Conservation (phyloP, 2,113 vertebrate species). For the Drymodes brunneopygia region DNA sequence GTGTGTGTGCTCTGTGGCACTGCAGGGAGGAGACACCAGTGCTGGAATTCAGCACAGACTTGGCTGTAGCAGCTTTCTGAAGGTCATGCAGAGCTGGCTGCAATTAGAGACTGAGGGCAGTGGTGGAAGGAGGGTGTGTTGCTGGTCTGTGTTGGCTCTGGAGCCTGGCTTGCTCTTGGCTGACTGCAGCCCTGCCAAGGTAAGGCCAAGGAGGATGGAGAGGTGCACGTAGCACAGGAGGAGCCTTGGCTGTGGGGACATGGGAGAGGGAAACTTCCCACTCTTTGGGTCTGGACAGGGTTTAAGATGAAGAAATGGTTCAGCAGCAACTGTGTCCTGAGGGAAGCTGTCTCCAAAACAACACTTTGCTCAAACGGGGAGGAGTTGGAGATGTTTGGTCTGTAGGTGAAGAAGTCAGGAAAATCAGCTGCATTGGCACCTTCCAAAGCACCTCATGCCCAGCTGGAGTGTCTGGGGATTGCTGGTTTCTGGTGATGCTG, state of each 20-base stretch:
- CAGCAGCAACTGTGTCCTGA: neutral
- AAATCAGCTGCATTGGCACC: neutral
- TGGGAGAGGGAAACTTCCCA: neutral
- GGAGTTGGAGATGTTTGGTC: neutral
- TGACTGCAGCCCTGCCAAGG: neutral
- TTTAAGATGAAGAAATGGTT: neutral
- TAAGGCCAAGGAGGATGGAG: neutral
- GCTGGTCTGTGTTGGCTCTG: neutral
- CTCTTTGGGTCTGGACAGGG: neutral
- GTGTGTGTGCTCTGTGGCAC: neutral
- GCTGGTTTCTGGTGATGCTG: neutral
- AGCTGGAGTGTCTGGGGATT: neutral
- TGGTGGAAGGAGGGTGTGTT: neutral
- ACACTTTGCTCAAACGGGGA: fast-evolving
- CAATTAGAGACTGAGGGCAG: neutral
- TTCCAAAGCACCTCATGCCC: neutral
- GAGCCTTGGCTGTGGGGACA: neutral
- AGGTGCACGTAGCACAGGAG: fast-evolving
- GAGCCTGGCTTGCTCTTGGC: neutral
- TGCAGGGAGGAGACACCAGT: neutral
- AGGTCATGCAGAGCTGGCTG: neutral
- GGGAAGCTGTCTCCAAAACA: neutral
- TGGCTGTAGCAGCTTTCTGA: neutral
- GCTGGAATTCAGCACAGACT: neutral
- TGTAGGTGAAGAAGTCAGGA: fast-evolving